Evolutionary conservation across 2,888 invertebrate genomes (phyloP), one percentile per base, ranked within the genome.

Genomic region (Schrankia costaestrigalis): DNA sequence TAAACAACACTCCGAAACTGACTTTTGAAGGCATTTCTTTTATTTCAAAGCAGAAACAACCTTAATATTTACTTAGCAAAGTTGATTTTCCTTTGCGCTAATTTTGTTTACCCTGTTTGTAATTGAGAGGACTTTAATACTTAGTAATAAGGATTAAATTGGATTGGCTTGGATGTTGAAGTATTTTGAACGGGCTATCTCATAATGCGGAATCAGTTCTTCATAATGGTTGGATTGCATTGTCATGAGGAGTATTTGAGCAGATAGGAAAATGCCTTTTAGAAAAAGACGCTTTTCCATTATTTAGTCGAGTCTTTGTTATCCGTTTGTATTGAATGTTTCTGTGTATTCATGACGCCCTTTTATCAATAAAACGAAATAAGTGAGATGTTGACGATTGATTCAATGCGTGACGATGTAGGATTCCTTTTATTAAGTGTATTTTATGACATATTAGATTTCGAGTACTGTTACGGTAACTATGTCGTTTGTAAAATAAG

Each of bases 191-290:
- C n/a, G 61, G 72, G 69, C 65, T 68, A 57, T 73, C 76, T 74
- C 70, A 67, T 77, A 73, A 70, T 71, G 72, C 68, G 63, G 66
- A 76, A 73, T 77, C 76, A 66, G 71, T 77, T 72, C 68, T 71
- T 80, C 70, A 81, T 80, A 82, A 80, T 78, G 71, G 73, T 38
- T 32, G 52, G 62, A 60, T 59, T 60, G 74, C 72, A 76, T 81
- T 82, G 80, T 81, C 48, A 45, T 57, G 65, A 62, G 49, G 46
- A 37, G 47, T 52, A 58, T n/a, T 53, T 59, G 57, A 56, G 42
- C 29, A 26, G 46, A 46, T 56, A 48, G 41, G 44, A 41, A 56
- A 56, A 56, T 56, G 35, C 75, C 78, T 83, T 71, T 63, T 56
- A 54, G 62, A 72, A 71, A 71, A 78, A 75, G 66, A 56, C 67